These are phyloP conservation scores for Leuctra nigra DNA, from an alignment of 2,888 invertebrate genomes.

Conservation along the genomic window DNA sequence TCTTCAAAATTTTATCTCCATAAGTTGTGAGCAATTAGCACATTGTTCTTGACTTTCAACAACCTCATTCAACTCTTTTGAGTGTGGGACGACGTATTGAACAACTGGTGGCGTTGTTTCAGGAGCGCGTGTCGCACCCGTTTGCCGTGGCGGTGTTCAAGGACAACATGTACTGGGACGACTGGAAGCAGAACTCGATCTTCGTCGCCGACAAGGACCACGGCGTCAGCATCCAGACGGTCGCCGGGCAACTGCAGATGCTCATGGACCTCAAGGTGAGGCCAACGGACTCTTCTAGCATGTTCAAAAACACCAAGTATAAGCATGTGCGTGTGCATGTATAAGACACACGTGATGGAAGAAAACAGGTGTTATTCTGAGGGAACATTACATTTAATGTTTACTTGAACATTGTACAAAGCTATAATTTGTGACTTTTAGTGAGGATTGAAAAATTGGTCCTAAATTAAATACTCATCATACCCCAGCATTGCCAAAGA, in stretches of 20 bases:
- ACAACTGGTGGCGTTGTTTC: constrained; percentile 18
- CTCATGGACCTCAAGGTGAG: constrained; percentile 71
- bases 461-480: no score
- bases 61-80: not conserved
- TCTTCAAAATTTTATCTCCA: not conserved
- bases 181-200: constrained; percentile 75
- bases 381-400: no score
- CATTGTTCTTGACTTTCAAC: not conserved
- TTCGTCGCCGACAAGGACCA: constrained; percentile 74
- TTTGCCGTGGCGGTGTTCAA: constrained; percentile 83
- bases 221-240: constrained; percentile 53
- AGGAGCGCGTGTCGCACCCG: constrained; percentile 67
- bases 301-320: no score
- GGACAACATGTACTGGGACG: constrained; percentile 83
- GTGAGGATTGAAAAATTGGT: no score
- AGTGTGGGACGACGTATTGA: no score
- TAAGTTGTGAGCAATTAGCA: not conserved
- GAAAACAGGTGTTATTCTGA: no score
- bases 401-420: no score
- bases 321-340: no score
- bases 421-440: no score
- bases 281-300: no score
- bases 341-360: no score
- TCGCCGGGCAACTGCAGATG: constrained; percentile 57
- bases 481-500: no score